phyloP scores from a whole-genome alignment of 37 sponge, comb jelly and placozoan species.

The Beroe ovata region DNA sequence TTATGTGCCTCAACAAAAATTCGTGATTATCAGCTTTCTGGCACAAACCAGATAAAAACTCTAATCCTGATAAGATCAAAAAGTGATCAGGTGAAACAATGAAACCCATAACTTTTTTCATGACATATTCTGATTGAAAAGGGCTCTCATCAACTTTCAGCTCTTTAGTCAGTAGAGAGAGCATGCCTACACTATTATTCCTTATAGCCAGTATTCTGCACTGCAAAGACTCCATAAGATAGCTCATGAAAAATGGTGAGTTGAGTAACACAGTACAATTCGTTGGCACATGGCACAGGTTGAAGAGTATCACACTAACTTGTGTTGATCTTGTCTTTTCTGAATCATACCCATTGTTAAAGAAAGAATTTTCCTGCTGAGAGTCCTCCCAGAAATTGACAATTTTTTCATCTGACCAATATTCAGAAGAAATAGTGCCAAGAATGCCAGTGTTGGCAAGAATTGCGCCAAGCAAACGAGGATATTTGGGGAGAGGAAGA shows the following conservation, averaged over 20 bases:
- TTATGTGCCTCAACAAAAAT: not conserved
- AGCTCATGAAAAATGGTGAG: not conserved
- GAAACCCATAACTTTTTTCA: not conserved
- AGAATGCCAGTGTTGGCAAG: constrained; percentile 50
- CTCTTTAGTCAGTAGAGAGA: constrained; percentile 28
- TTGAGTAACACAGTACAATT: not conserved
- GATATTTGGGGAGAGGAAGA: constrained; percentile 59
- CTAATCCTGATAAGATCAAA: not conserved
- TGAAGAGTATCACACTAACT: constrained; percentile 7
- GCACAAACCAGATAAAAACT: constrained; percentile 11
- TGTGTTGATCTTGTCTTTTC: not conserved
- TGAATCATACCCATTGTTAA: not conserved
- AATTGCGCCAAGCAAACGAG: not conserved
- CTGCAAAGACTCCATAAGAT: not conserved
- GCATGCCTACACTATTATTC: constrained; percentile 13
- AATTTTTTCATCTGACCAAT: not conserved
- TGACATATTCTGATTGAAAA: not conserved
- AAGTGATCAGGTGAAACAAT: not conserved
- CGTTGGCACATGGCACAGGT: not conserved
- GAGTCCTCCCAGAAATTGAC: constrained; percentile 12
- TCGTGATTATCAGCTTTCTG: not conserved
- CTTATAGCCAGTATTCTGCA: not conserved
- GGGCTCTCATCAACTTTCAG: not conserved
- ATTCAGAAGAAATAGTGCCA: not conserved
- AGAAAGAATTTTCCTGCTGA: not conserved